Percentiles rank a stretch among this genome's conserved stretches.
phyloP scores from a whole-genome alignment of 2,888 invertebrate genomes.

The Subacronicta megacephala region DNA sequence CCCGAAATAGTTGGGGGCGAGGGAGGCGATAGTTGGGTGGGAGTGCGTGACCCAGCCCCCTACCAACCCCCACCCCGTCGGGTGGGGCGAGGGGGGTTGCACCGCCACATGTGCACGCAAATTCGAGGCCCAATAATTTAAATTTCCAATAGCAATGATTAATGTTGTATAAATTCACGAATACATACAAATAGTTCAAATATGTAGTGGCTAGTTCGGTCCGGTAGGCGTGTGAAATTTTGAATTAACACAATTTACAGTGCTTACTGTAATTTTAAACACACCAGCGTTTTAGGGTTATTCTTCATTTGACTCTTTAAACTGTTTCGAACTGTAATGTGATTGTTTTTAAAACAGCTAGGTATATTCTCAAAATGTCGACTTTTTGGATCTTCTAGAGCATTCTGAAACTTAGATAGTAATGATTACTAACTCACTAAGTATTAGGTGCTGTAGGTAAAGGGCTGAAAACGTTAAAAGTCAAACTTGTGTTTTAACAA shows the following conservation, averaged over 20 bases:
- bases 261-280: neutral
- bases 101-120: constrained; percentile 87
- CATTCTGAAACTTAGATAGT: no score
- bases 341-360: no score
- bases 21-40: constrained; percentile 77
- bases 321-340: no score
- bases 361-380: no score
- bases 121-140: constrained; percentile 87
- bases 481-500: no score
- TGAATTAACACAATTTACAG: neutral
- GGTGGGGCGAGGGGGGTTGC: constrained; percentile 63
- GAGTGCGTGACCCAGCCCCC: constrained; percentile 78
- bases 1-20: constrained; percentile 84
- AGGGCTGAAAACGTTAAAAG: no score
- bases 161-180: constrained; percentile 80
- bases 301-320: no score
- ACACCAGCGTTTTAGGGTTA: no score
- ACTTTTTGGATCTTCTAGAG: no score
- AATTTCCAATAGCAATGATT: constrained; percentile 86
- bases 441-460: no score
- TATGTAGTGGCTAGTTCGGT: constrained; percentile 14
- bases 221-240: constrained; percentile 23
- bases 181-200: constrained; percentile 36
- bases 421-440: no score
- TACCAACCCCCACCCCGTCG: constrained; percentile 54